Evolutionary conservation across 2,888 invertebrate genomes (phyloP).

Genomic region (Drosophila pseudotalamancana): DNA sequence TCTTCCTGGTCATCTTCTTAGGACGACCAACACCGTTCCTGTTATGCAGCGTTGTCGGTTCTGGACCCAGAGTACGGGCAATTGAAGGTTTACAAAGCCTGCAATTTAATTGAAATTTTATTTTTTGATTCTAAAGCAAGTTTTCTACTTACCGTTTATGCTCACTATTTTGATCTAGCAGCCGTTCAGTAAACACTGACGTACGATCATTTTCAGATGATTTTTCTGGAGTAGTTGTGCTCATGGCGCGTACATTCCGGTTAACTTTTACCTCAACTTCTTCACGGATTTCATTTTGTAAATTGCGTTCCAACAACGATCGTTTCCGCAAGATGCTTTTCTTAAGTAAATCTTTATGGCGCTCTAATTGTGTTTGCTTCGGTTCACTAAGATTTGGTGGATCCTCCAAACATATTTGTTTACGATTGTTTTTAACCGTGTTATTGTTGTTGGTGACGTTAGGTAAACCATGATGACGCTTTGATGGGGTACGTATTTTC

Average conservation of each 20-base stretch:
- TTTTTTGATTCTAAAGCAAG: neutral
- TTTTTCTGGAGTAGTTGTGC: constrained; percentile 66
- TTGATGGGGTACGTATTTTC: constrained; percentile 53
- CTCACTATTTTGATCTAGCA: constrained; percentile 53
- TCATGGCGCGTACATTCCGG: constrained; percentile 70
- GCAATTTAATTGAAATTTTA: neutral
- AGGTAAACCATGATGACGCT: constrained; percentile 33
- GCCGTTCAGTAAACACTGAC: constrained; percentile 41
- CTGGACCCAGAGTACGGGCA: constrained; percentile 28
- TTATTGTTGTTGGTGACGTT: constrained; percentile 28
- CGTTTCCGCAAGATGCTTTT: constrained; percentile 97
- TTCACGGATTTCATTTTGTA: constrained; percentile 94
- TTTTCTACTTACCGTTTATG: constrained; percentile 44
- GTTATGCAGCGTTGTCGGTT: constrained; percentile 37
- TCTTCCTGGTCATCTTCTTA: constrained; percentile 85
- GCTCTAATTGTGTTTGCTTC: constrained; percentile 88
- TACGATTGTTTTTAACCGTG: constrained; percentile 47
- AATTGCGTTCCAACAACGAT: constrained; percentile 93
- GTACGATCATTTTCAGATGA: constrained; percentile 56
- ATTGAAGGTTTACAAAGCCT: constrained; percentile 28
- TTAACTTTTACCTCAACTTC: constrained; percentile 86
- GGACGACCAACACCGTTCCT: constrained; percentile 54
- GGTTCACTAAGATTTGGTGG: constrained; percentile 32
- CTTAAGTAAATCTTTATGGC: constrained; percentile 96
- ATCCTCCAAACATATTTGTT: constrained; percentile 28